Conservation (phyloP, 2,113 vertebrate species). For the Okapia johnstoni region DNA sequence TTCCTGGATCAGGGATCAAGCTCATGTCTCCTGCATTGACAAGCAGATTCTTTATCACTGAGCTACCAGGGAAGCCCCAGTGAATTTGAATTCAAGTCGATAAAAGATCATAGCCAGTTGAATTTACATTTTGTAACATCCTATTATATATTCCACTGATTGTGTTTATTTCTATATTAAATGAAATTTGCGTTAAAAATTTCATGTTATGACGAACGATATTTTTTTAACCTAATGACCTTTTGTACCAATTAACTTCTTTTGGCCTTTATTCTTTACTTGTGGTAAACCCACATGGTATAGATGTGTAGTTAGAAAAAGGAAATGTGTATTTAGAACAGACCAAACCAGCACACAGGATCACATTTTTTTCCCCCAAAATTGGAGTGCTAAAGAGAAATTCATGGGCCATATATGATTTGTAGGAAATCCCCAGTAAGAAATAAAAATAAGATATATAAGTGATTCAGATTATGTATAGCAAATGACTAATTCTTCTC, state of each 20-base stretch:
- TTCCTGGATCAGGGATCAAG: not conserved
- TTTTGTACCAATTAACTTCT: not conserved
- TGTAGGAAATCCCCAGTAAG: slow-evolving; percentile 1
- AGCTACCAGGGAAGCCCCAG: not conserved
- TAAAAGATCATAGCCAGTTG: not conserved
- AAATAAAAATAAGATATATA: slow-evolving; percentile 38
- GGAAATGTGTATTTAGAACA: not conserved
- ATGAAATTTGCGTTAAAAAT: not conserved
- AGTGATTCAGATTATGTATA: not conserved
- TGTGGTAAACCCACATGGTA: not conserved
- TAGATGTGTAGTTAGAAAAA: not conserved
- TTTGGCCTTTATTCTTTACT: not conserved
- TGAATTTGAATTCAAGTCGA: slow-evolving; percentile 5
- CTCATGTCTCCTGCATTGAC: not conserved
- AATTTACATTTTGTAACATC: not conserved
- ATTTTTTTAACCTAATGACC: not conserved
- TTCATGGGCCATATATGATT: not conserved
- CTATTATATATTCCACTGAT: not conserved
- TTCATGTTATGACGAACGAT: not conserved
- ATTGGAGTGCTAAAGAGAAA: not conserved
- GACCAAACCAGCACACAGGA: not conserved
- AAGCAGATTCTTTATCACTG: not conserved
- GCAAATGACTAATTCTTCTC: not conserved
- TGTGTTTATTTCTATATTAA: not conserved
- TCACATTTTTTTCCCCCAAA: not conserved